Conservation (phyloP, 1,140 invertebrate species). For the Antheraea mylitta region DNA sequence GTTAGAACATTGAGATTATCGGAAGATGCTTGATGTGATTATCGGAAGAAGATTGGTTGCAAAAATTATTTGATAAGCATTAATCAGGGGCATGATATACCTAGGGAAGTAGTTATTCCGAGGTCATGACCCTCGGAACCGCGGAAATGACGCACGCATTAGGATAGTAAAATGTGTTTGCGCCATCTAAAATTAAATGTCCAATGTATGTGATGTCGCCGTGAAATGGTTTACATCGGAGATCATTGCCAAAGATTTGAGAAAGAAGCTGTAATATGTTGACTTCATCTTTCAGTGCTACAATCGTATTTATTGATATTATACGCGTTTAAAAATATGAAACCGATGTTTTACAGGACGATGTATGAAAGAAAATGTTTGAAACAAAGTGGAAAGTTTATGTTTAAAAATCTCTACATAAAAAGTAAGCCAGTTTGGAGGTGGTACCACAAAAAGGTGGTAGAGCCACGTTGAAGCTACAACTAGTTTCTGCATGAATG, state of each 20-base stretch:
- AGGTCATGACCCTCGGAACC: neutral
- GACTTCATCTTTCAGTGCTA: neutral
- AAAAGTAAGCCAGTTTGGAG: no score
- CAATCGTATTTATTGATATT: neutral
- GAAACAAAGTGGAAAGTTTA: no score
- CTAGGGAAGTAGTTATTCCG: constrained; percentile 15
- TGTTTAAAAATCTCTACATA: no score
- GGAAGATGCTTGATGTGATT: no score
- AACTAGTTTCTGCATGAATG: no score
- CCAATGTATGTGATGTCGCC: neutral
- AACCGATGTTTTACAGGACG: no score
- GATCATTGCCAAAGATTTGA: neutral
- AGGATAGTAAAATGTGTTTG: constrained; percentile 15
- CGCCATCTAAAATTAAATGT: neutral
- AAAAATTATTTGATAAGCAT: neutral
- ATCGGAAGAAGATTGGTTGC: no score
- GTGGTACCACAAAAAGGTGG: no score
- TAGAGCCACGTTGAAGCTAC: no score
- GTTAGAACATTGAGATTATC: no score
- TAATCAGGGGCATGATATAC: neutral
- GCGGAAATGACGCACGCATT: constrained; percentile 4
- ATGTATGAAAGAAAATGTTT: no score
- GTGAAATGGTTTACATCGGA: neutral
- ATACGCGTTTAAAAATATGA: no score
- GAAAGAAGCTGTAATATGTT: neutral